These are phyloP conservation scores for Cromileptes altivelis DNA, from an alignment of 2,113 vertebrate genomes.

Conservation along the genomic window DNA sequence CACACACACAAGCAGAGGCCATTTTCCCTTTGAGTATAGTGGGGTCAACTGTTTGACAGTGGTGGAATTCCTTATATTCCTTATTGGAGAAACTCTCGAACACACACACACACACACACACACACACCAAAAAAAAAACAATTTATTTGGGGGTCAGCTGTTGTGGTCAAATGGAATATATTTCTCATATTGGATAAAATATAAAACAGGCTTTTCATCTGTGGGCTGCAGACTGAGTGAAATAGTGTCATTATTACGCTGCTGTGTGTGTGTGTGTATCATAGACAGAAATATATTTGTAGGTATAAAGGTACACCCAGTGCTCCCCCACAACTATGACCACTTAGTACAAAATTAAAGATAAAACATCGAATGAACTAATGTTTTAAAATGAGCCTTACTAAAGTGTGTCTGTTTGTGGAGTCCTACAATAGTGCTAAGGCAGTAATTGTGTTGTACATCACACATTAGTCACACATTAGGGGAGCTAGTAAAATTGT, in stretches of 20 bases:
- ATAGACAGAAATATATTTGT: background rate
- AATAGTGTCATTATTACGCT: constrained; percentile 16
- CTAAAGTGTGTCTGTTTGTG: background rate
- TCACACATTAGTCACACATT: background rate
- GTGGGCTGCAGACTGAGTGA: constrained; percentile 5
- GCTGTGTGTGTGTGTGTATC: background rate
- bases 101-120: background rate
- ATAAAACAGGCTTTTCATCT: constrained; percentile 26
- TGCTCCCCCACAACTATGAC: background rate
- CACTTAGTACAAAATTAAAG: background rate
- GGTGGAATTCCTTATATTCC: constrained; percentile 23
- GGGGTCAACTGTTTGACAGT: constrained; percentile 39
- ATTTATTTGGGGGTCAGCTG: constrained; percentile 42
- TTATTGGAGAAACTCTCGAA: constrained; percentile 10
- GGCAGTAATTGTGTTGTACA: background rate
- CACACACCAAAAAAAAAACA: background rate
- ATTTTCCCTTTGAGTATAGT: constrained; percentile 14
- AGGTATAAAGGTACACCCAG: background rate
- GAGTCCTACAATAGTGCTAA: background rate
- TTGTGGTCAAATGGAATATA: constrained; percentile 50
- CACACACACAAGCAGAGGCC: background rate
- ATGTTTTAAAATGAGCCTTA: background rate
- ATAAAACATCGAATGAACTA: background rate
- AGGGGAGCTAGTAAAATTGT: background rate
- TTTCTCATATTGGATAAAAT: constrained; percentile 46